phyloP scores from a whole-genome alignment of 2,797 vertebrate genomes.

The Poeciliopsis presidionis region DNA sequence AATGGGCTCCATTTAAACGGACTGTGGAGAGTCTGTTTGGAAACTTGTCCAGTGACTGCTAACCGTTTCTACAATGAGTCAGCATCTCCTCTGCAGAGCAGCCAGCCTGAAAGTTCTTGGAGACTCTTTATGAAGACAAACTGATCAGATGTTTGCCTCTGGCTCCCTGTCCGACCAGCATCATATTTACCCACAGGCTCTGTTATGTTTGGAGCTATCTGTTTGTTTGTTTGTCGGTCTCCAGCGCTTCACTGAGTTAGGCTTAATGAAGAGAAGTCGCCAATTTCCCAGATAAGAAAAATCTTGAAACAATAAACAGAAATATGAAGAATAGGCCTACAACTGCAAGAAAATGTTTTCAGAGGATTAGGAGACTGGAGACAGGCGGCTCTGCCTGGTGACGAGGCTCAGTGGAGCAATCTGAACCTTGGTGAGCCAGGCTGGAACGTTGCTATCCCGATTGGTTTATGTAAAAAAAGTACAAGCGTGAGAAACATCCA shows the following conservation, averaged over 20 bases:
- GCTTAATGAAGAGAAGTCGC: conserved; percentile 58
- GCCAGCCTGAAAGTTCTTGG: conserved; percentile 9
- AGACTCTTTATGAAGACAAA: conserved; percentile 22
- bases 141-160: conserved; percentile 47
- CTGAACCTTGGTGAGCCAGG: conserved; percentile 52
- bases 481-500: conserved; percentile 60
- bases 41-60: conserved; percentile 31
- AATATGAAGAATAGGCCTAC: conserved; percentile 59
- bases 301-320: conserved; percentile 75
- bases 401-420: conserved; percentile 57
- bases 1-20: conserved; percentile 23
- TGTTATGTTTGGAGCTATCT: conserved; percentile 68
- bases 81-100: conserved; percentile 42
- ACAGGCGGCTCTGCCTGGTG: conserved; percentile 64
- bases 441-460: conserved; percentile 30
- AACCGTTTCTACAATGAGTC: conserved; percentile 54
- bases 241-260: conserved; percentile 59
- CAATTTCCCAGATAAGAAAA: conserved; percentile 70
- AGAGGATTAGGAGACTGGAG: conserved; percentile 72
- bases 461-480: conserved; percentile 38
- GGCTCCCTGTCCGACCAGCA: conserved; percentile 47
- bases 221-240: conserved; percentile 79
- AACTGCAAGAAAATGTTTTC: conserved; percentile 69
- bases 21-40: conserved; percentile 27
- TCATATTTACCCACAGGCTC: conserved; percentile 56